Base-by-base conservation (phyloP, 2,113 vertebrate genomes). In the Ornithorhynchus anatinus region DNA sequence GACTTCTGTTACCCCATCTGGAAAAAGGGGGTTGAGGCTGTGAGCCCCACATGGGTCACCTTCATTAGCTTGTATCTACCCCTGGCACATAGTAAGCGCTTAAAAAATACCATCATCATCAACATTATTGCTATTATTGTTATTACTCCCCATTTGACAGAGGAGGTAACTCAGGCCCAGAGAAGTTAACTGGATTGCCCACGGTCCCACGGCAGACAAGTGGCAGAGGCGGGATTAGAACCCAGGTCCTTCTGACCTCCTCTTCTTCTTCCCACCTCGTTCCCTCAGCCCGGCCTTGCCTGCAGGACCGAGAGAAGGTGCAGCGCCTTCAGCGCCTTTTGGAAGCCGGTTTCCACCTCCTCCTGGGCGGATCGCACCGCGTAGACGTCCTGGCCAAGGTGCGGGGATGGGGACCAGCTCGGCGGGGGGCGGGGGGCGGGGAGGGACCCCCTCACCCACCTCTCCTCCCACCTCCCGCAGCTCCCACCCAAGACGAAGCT, bases 301-400 rank as follows among this genome's bases (percentile, higher is more conserved):
- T 98, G 81, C 96, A 98, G 69, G 95, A 97, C 40, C 93, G 89
- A 69, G 82, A 87, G 32, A 91, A 89, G 76, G 96, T 97, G 50
- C 93, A 95, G 3, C 90, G 89, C 59, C 89, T 95, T 31, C 94
- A 96, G 65, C 92, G 80, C 73, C 94, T 82, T 4, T 79, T 97
- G 78, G 94, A 96, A 43, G 63, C 89, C 19, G 94, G 94, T 20
- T 95, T 98, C 67, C 91, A 72, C 32, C 92, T 95, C 35, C 92
- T 96, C 77, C 82, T 98, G 56, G 94, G 86, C 81, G 88, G 89
- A 71, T 95, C 94, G 54, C 94, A 92, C 69, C 95, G 95, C 31
- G 94, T 95, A 66, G 86, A 83, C 75, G 89, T 97, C 22, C 82
- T 96, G 77, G 89, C 90, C 45, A 96, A 96, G 95, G 96, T 93